Percentiles rank a stretch among this genome's conserved stretches.
phyloP scores from a whole-genome alignment of 1,140 invertebrate genomes.

The Achatina immaculata region DNA sequence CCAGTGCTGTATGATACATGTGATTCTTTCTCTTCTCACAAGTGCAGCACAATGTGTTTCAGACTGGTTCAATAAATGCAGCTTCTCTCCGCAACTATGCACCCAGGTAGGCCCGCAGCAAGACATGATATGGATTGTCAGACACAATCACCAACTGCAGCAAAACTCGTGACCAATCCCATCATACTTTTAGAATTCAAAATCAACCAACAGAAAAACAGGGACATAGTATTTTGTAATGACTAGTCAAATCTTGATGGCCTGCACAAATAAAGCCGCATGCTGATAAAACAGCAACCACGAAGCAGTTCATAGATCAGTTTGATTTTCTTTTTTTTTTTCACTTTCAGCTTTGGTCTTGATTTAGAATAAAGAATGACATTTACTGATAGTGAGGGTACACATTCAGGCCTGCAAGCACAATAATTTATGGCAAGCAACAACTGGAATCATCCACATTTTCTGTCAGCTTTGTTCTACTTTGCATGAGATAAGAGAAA shows the following conservation, averaged over 20 bases:
- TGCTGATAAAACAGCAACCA: neutral
- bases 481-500: neutral
- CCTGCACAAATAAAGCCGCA: neutral
- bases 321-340: too few species aligned
- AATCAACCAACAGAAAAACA: conserved; percentile 10
- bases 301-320: too few species aligned
- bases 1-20: too few species aligned
- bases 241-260: neutral
- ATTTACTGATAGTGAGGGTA: neutral
- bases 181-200: neutral
- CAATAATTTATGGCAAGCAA: neutral
- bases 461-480: neutral
- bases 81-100: neutral
- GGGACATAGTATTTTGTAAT: neutral
- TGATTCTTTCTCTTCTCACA: too few species aligned
- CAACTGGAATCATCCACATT: neutral
- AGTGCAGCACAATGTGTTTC: neutral
- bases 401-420: neutral
- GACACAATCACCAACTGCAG: neutral
- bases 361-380: too few species aligned
- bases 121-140: neutral
- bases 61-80: neutral
- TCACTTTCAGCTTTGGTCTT: too few species aligned
- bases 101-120: neutral
- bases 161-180: neutral